Base-by-base conservation (phyloP, 2,797 vertebrate species). In the Hirundo rustica region DNA sequence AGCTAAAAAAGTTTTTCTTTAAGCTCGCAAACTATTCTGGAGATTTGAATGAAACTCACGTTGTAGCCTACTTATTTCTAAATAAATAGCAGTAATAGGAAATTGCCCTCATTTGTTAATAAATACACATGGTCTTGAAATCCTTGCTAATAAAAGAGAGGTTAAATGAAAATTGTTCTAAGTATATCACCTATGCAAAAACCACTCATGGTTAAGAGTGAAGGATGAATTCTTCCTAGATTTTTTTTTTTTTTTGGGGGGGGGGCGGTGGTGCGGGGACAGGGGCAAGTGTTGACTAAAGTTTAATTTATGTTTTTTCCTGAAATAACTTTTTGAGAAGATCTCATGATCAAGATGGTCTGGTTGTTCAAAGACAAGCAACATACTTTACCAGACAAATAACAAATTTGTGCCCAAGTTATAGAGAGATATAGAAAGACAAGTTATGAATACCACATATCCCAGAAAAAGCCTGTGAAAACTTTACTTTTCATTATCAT, bases 191-290 rank as follows among this genome's bases (percentile, higher is more conserved):
- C 12, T 40, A 42, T 19, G 5, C 4, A 74, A 34, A 83, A 89
- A 45, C 0, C 5, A 44, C 3, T 7, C 8, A 13, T 5, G 3
- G 15, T 60, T 40, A 64, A 75, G 12, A 60, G 9, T 0, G 0
- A 85, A 7, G 0, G 0, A 55, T 47, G 1, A 61, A 38, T 58
- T 72, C 3, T 44, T 47, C 25, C 6, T 54, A 7, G 8, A 7
- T 11, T 36, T 12, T 38, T 38, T 38, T 38, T 38, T 38, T 38
- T 38, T 38, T 38, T 38, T 38, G 5, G 34, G 27, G 8, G 6
- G 4, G 8, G 16, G 36, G 10, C 10, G 10, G 36, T 10, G 36
- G 10, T 10, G 10, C 10, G 10, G 36, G 36, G 36, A 38, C 36
- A 38, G 36, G 36, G 36, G 10, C 36, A 38, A 5, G 10, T 38